phyloP scores from a whole-genome alignment of 2,113 vertebrate species.

The Pelvicachromis taeniatus region DNA sequence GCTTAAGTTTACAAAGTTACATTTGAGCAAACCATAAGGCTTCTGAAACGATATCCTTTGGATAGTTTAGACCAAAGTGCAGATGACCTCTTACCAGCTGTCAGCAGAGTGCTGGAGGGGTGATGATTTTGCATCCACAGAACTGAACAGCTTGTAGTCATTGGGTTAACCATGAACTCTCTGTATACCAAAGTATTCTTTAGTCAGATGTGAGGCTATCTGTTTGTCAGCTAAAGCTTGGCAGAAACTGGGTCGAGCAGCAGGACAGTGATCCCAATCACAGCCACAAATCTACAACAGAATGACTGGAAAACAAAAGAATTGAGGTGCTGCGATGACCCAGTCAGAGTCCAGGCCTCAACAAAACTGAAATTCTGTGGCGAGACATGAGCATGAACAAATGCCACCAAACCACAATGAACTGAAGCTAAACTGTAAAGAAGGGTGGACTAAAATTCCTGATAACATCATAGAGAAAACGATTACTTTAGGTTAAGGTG shows the following conservation, averaged over 20 bases:
- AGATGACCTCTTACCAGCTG: neutral
- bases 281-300: neutral
- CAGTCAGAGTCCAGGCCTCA: neutral
- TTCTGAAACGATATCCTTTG: neutral
- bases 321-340: neutral
- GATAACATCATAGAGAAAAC: neutral
- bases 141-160: neutral
- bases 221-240: neutral
- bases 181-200: neutral
- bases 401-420: neutral
- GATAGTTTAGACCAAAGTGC: neutral
- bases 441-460: neutral
- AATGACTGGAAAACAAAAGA: neutral
- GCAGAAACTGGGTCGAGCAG: neutral
- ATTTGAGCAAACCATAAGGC: neutral
- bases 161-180: neutral
- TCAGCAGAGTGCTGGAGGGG: neutral
- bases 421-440: neutral
- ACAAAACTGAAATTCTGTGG: neutral
- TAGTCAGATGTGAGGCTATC: neutral
- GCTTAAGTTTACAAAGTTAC: neutral
- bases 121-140: neutral
- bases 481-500: neutral
- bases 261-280: neutral
- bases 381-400: neutral